phyloP scores from a whole-genome alignment of 2,797 vertebrate species.

The Epinephelus malabaricus region DNA sequence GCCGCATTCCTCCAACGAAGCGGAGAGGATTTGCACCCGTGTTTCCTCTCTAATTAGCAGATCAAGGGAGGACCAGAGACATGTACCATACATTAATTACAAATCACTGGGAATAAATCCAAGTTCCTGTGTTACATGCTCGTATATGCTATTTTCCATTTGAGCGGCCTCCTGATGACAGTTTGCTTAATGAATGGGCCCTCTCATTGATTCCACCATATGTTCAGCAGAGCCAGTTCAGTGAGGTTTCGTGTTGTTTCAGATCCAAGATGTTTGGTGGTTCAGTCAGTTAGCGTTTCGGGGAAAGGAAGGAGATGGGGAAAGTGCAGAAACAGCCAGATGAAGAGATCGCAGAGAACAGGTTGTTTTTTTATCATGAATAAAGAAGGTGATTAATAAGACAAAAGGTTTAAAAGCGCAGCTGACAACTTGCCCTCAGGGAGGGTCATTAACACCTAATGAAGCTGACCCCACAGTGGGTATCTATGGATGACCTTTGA shows the following conservation, averaged over 20 bases:
- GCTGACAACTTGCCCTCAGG: constrained; percentile 53
- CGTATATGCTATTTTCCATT: constrained; percentile 50
- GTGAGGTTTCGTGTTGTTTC: constrained; percentile 45
- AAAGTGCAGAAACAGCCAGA: constrained; percentile 13
- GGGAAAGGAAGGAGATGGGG: constrained; percentile 9
- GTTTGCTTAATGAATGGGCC: constrained; percentile 70
- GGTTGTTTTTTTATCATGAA: constrained; percentile 9
- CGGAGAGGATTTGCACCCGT: constrained; percentile 67
- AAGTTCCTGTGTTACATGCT: constrained; percentile 46
- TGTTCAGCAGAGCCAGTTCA: constrained; percentile 58
- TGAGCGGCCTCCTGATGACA: constrained; percentile 65
- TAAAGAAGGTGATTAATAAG: constrained; percentile 17
- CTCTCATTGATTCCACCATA: constrained; percentile 71
- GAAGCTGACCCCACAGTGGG: constrained; percentile 62
- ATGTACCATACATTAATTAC: constrained; percentile 59
- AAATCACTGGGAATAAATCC: constrained; percentile 57
- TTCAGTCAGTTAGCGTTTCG: constrained; percentile 34
- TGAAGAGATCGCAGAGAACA: constrained; percentile 12
- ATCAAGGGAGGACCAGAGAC: constrained; percentile 65
- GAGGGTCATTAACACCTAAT: constrained; percentile 75
- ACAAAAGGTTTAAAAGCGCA: neutral
- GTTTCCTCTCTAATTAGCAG: constrained; percentile 79
- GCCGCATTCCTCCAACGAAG: constrained; percentile 57
- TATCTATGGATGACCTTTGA: constrained; percentile 71
- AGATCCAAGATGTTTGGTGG: constrained; percentile 45